phyloP scores from a whole-genome alignment of 2,113 vertebrate genomes.

The Synchiropus splendidus region DNA sequence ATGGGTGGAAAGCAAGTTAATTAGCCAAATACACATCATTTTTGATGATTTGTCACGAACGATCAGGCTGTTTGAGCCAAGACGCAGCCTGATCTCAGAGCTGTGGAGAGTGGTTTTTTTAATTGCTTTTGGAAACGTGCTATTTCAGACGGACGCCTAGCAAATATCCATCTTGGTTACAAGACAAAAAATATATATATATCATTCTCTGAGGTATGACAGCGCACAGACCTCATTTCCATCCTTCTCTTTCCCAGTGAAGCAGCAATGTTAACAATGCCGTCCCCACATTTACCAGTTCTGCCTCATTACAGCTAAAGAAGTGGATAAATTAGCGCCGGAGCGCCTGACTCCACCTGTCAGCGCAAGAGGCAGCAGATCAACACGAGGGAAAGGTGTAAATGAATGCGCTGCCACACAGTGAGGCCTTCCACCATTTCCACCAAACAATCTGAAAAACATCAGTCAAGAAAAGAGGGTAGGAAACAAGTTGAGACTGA shows the following conservation, averaged over 20 bases:
- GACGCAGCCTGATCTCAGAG: slow-evolving; percentile 24
- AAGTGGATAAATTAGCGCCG: slow-evolving; percentile 62
- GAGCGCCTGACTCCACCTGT: slow-evolving; percentile 53
- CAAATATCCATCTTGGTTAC: slow-evolving; percentile 21
- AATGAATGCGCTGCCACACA: slow-evolving; percentile 5
- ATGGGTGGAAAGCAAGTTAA: slow-evolving; percentile 9
- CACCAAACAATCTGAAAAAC: too few relatives aligned
- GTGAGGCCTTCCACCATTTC: too few relatives aligned
- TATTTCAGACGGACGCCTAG: slow-evolving; percentile 19
- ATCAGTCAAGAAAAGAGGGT: too few relatives aligned
- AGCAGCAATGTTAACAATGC: slow-evolving; percentile 65
- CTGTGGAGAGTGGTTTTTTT: slow-evolving; percentile 41
- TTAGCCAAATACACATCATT: slow-evolving; percentile 14
- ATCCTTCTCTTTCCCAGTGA: slow-evolving; percentile 43
- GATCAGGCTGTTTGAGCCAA: too few relatives aligned
- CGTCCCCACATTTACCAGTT: slow-evolving; percentile 66
- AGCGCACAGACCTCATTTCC: slow-evolving; percentile 48
- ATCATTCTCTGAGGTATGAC: slow-evolving; percentile 49
- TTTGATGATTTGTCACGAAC: slow-evolving; percentile 11
- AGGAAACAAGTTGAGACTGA: too few relatives aligned
- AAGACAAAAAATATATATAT: slow-evolving; percentile 31
- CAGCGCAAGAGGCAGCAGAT: slow-evolving; percentile 33
- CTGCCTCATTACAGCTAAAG: slow-evolving; percentile 67
- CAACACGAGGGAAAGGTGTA: slow-evolving; percentile 20
- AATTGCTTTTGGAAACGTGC: slow-evolving; percentile 52